Percentiles rank a stretch among this genome's conserved stretches.
Evolutionary conservation across 2,797 vertebrate genomes (phyloP).

Genomic region (Antrozous pallidus): DNA sequence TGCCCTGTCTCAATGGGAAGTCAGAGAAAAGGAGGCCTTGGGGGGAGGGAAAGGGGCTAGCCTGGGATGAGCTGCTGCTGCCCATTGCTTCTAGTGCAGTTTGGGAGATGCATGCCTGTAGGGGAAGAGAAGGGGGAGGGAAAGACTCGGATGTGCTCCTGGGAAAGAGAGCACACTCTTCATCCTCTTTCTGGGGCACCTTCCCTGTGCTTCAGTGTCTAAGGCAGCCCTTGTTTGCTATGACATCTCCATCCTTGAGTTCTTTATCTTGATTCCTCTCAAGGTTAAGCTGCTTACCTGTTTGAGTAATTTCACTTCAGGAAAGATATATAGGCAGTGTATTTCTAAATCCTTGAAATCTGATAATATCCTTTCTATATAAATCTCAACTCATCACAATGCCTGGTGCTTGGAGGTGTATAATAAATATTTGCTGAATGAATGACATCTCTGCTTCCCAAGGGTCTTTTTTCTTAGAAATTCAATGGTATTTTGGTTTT

Average conservation of each 20-base stretch:
- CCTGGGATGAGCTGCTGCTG: background rate
- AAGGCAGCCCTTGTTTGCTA: background rate
- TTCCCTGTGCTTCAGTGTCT: background rate
- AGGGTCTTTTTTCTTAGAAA: background rate
- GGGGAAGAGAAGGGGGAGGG: background rate
- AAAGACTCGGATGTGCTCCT: background rate
- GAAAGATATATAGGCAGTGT: background rate
- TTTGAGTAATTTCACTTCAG: slow-evolving; percentile 46
- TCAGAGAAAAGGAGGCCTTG: background rate
- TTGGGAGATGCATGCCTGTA: background rate
- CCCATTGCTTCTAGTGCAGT: background rate
- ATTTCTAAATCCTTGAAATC: slow-evolving; percentile 46
- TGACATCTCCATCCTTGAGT: background rate
- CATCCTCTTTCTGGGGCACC: background rate
- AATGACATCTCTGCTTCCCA: background rate
- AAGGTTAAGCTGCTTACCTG: background rate
- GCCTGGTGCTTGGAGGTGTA: background rate
- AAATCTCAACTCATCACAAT: slow-evolving; percentile 6
- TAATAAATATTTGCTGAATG: slow-evolving; percentile 16
- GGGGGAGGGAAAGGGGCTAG: background rate
- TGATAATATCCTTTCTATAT: slow-evolving; percentile 14
- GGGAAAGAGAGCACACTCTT: background rate
- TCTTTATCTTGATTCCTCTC: slow-evolving; percentile 22
- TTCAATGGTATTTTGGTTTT: background rate
- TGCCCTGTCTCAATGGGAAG: background rate